A percentile compares a stretch with the other conserved stretches of the same genome.
Conservation (phyloP, 2,797 vertebrate species). For the Crenuchus spilurus region DNA sequence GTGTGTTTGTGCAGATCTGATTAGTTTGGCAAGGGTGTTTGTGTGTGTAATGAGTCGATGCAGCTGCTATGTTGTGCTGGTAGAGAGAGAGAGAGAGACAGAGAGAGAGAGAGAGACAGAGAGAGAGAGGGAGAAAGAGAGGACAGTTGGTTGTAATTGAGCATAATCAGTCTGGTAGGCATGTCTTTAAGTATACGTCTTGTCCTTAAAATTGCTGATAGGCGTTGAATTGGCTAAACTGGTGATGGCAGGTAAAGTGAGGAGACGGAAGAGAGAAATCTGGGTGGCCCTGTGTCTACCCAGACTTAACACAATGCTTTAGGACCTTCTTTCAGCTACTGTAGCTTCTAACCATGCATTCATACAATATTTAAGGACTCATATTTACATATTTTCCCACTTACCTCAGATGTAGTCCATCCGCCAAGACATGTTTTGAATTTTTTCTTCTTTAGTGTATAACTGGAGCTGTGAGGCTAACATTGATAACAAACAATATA, state of each 20-base stretch:
- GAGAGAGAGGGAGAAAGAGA: slow-evolving; percentile 25
- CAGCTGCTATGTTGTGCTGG: slow-evolving; percentile 18
- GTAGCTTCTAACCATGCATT: no score
- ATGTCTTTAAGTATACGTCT: slow-evolving; percentile 68
- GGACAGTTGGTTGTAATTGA: slow-evolving; percentile 56
- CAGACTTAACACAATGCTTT: no score
- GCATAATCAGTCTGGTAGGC: slow-evolving; percentile 57
- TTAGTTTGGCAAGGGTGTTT: slow-evolving; percentile 6
- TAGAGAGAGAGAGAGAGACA: not conserved
- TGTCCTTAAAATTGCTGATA: slow-evolving; percentile 62
- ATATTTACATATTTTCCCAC: no score
- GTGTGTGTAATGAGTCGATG: slow-evolving; percentile 38
- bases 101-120: slow-evolving; percentile 10
- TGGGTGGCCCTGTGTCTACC: no score
- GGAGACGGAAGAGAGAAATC: no score
- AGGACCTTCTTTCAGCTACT: no score
- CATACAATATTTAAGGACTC: no score
- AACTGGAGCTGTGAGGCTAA: no score
- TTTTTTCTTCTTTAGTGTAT: no score
- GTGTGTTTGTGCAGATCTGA: slow-evolving; percentile 3
- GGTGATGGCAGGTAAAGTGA: slow-evolving; percentile 29
- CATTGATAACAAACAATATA: no score
- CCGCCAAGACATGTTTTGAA: no score
- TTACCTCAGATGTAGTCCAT: no score
- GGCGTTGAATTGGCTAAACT: slow-evolving; percentile 60